A percentile compares a stretch with the other conserved stretches of the same genome.
Evolutionary conservation across 2,797 vertebrate genomes (phyloP).

Genomic region (Cyprinella venusta): DNA sequence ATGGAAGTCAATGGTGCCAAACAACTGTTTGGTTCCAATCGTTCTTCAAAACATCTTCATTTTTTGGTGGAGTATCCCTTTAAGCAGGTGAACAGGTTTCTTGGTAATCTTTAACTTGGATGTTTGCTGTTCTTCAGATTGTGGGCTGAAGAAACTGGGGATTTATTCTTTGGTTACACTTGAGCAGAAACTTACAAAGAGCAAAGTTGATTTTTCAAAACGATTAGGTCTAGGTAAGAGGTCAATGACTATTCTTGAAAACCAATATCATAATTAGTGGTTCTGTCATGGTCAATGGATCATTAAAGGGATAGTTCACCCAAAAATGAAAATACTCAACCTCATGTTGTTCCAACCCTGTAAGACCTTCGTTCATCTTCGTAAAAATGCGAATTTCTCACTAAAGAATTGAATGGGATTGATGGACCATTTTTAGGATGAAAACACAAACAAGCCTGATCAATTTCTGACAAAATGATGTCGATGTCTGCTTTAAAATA

Average conservation of each 20-base stretch:
- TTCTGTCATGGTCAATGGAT: not conserved
- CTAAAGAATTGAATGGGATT: not conserved
- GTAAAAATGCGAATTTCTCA: not conserved
- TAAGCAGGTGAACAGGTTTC: constrained; percentile 18
- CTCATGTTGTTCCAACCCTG: too few relatives aligned
- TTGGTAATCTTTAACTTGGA: constrained; percentile 36
- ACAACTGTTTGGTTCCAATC: too few relatives aligned
- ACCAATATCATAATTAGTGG: not conserved
- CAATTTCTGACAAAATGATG: not conserved
- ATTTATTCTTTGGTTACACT: not conserved
- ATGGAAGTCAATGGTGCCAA: too few relatives aligned
- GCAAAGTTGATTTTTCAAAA: not conserved
- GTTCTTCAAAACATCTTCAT: too few relatives aligned
- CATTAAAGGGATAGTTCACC: not conserved
- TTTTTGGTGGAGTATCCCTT: too few relatives aligned
- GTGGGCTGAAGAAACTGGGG: not conserved
- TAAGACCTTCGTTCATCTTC: too few relatives aligned
- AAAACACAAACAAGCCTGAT: not conserved
- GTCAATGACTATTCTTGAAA: not conserved
- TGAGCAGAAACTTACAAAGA: not conserved
- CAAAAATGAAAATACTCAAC: too few relatives aligned
- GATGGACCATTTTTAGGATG: not conserved
- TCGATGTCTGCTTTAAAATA: not conserved
- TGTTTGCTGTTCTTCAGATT: constrained; percentile 24
- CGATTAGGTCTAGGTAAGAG: not conserved